phyloP scores from a whole-genome alignment of 2,888 invertebrate species.

The Halictus quadricinctus region DNA sequence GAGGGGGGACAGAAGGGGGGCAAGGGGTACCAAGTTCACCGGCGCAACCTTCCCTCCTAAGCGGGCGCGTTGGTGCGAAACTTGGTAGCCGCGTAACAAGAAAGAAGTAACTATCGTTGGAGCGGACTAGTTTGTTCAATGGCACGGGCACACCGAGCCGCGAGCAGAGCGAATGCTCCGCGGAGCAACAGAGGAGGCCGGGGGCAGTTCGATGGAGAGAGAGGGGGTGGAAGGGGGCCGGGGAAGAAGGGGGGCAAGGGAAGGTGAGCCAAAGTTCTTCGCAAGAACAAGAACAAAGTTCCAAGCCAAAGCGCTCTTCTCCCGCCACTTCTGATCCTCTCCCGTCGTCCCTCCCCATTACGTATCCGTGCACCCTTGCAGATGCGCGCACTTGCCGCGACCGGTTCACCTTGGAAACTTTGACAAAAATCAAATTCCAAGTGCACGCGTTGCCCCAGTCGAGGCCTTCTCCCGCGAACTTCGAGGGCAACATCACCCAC shows the following conservation, averaged over 20 bases:
- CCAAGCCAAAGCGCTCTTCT: slow-evolving; percentile 68
- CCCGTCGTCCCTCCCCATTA: slow-evolving; percentile 67
- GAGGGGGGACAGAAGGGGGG: slow-evolving; percentile 9
- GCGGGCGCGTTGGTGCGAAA: slow-evolving; percentile 77
- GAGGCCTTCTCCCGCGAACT: slow-evolving; percentile 45
- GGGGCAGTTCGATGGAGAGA: not conserved
- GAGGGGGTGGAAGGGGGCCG: slow-evolving; percentile 17
- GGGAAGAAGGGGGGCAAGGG: slow-evolving; percentile 50
- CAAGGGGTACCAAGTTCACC: slow-evolving; percentile 76
- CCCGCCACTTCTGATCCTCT: slow-evolving; percentile 49
- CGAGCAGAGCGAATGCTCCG: slow-evolving; percentile 7
- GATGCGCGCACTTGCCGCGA: slow-evolving; percentile 76
- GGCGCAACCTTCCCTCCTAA: slow-evolving; percentile 74
- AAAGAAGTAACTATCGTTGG: slow-evolving; percentile 81
- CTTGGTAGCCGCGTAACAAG: slow-evolving; percentile 79
- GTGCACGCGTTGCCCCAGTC: slow-evolving; percentile 48
- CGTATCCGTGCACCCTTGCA: slow-evolving; percentile 70
- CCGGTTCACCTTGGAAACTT: slow-evolving; percentile 78
- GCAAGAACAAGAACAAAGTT: slow-evolving; percentile 82
- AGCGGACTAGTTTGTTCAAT: slow-evolving; percentile 81
- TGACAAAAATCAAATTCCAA: slow-evolving; percentile 77
- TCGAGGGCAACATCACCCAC: not conserved
- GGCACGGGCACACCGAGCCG: slow-evolving; percentile 70
- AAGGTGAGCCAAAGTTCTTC: slow-evolving; percentile 80
- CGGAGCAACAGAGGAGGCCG: slow-evolving; percentile 30